Evolutionary conservation across 2,113 vertebrate species (phyloP), one percentile per base, ranked within the genome.

Genomic region (Candoia aspera): DNA sequence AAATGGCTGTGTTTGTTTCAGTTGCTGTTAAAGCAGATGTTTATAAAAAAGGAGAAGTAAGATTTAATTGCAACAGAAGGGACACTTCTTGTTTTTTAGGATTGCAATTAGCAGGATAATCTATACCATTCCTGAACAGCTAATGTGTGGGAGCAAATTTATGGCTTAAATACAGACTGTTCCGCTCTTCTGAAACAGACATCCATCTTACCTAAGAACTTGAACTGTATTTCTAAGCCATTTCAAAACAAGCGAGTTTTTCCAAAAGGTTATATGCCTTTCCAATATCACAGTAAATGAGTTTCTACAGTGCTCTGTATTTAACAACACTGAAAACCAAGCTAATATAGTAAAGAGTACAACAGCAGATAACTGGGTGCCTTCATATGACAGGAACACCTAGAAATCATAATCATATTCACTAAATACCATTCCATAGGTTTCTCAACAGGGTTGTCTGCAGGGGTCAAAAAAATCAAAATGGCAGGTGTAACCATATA

Each of bases 91-190:
- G 5, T n/a, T 37, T 92, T 92, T 89, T 0, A 79, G 90, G 84
- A 93, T 24, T 64, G 0, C 89, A 8, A 89, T 0, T 92, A 94
- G 93, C 92, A 33, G 83, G 88, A 89, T 89, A 95, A 95, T 3
- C 4, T 92, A 84, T n/a, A 29, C 9, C 24, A 93, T 94, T 91
- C 90, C 92, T 79, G 94, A 96, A 96, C 90, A 96, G 94, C 95
- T 94, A 93, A 92, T 83, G 88, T 46, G 95, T 95, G 93, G 96
- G 96, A 62, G 37, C 95, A 95, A 95, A 96, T 94, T 84, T 89
- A 94, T 92, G 3, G 10, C 37, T 96, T 92, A 91, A 93, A 95
- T 54, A 12, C 21, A 90, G 95, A 92, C 95, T 26, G 91, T 90
- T 86, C 94, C 33, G 95, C 92, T 95, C 96, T 95, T 79, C 2